Base-by-base conservation (phyloP, 2,888 invertebrate species). In the Theretra japonica region DNA sequence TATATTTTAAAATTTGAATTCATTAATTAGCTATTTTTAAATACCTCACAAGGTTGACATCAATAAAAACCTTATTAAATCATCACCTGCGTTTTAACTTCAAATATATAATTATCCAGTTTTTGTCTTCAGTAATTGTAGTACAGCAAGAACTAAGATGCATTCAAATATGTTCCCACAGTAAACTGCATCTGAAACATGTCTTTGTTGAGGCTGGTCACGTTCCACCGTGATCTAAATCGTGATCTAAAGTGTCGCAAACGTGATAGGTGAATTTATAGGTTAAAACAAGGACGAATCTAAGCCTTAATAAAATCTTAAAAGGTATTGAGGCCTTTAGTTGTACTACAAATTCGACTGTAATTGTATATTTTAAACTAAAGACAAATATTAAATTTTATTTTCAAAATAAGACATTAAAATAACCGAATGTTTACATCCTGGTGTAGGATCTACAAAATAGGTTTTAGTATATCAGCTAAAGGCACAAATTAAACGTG, bases 191-290 rank as follows among this genome's bases (percentile, higher is more conserved):
- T 65, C 23, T 48, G n/a, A 41, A 48, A 65, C 65, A 25, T 62
- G 62, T 41, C 5, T 33, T 41, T 65, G 41, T 65, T 65, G 23
- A 65, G 41, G 65, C 17, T 65, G 23, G 41, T 65, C 65, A 65
- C 65, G 65, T 41, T 41, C 33, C n/a, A 11, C 48, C 23, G 65
- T 2, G 41, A 15, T 48, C 48, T 65, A 65, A 41, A 11, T 41
- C 23, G 65, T 2, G 41, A 15, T 48, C 48, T 65, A 65, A 41
- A 48, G 23, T 65, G 62, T 65, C 62, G 48, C 48, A 65, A 21
- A 65, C 23, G 48, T 62, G 62, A 62, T 41, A 62, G 62, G 62
- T 58, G 62, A 62, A 3, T 19, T 23, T 65, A 65, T 23, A 53
- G 53, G 53, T 53, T 53, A 53, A n/a, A 6, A 48, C 23, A 65